phyloP scores from a whole-genome alignment of 2,113 vertebrate species.

The Pseudolaguvia tuberculata region DNA sequence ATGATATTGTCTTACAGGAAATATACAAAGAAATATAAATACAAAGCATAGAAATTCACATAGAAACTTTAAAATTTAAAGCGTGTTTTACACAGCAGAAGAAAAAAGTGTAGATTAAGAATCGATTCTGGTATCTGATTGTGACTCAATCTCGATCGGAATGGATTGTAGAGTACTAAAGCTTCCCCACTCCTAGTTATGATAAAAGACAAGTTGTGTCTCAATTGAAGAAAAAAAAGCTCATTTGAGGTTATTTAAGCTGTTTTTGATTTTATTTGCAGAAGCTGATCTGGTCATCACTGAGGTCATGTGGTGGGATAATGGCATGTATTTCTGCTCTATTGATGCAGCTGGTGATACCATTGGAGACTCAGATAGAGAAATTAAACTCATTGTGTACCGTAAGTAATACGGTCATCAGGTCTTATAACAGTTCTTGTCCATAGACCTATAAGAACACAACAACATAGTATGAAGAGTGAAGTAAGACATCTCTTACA shows the following conservation, averaged over 20 bases:
- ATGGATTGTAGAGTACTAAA: no score
- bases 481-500: background rate
- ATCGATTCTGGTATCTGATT: no score
- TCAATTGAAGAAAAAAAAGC: no score
- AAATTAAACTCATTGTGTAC: constrained; percentile 87
- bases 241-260: background rate
- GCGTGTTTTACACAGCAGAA: no score
- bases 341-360: constrained; percentile 89
- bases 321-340: constrained; percentile 83
- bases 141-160: no score
- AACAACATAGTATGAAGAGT: background rate
- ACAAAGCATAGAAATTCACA: no score
- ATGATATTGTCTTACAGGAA: no score
- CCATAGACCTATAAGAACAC: background rate
- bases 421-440: background rate
- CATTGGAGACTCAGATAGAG: constrained; percentile 79
- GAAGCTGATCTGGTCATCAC: constrained; percentile 88
- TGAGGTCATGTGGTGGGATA: constrained; percentile 98
- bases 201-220: no score
- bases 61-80: no score
- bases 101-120: no score
- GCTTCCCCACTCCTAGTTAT: no score
- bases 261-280: constrained; percentile 49
- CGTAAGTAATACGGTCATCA: constrained; percentile 70
- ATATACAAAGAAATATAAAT: no score